Conservation (phyloP, 2,888 invertebrate genomes). For the Entomobrya proxima region DNA sequence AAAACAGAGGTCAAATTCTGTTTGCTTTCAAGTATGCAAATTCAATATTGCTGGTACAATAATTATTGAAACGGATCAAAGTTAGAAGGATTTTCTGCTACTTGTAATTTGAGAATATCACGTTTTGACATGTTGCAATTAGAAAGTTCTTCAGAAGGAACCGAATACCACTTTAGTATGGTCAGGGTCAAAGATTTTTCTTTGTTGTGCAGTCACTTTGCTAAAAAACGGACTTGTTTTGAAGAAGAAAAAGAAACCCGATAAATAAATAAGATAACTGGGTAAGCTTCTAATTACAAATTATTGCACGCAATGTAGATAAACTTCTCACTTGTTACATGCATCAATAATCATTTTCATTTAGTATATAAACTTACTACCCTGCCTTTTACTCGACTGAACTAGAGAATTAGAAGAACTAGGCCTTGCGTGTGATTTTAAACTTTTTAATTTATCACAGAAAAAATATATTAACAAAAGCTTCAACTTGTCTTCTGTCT, state of each 20-base stretch:
- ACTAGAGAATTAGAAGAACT: constrained; percentile 18
- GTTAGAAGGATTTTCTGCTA: background rate
- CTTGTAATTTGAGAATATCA: constrained; percentile 1
- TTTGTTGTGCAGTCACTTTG: background rate
- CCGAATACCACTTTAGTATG: constrained; percentile 17
- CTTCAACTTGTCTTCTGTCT: background rate
- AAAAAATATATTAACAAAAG: too few species aligned
- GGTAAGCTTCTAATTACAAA: too few species aligned
- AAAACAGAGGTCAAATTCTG: background rate
- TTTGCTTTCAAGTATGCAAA: background rate
- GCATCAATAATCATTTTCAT: too few species aligned
- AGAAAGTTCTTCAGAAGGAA: constrained; percentile 13
- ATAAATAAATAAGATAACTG: too few species aligned
- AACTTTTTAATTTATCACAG: too few species aligned
- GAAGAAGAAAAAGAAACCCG: too few species aligned
- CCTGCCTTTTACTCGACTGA: background rate
- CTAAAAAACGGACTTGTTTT: too few species aligned
- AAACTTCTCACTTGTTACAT: too few species aligned
- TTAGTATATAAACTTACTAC: too few species aligned
- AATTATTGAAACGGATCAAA: too few species aligned
- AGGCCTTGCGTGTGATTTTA: constrained; percentile 42
- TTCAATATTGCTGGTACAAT: too few species aligned
- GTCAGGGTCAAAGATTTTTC: background rate
- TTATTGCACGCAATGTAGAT: too few species aligned
- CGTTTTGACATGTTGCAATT: background rate